Conservation (phyloP, 2,113 vertebrate species). For the Oncorhynchus masou region DNA sequence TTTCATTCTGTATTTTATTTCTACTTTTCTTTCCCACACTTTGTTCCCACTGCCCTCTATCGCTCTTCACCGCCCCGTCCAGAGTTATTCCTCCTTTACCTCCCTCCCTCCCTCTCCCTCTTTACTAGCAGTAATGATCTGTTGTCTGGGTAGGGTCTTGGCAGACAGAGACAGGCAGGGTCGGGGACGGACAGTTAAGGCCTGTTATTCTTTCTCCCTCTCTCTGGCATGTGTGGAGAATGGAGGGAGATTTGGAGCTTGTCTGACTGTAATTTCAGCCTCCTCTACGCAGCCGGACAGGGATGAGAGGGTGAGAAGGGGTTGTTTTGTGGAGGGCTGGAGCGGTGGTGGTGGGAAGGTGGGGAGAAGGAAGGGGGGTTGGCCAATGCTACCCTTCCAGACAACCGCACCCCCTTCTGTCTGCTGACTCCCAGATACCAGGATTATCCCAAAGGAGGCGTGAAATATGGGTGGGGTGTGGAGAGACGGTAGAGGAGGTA, state of each 20-base stretch:
- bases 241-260: constrained; percentile 52
- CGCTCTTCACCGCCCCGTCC: background rate
- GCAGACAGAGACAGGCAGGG: constrained; percentile 17
- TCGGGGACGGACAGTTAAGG: constrained; percentile 38
- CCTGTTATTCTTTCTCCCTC: constrained; percentile 68
- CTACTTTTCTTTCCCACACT: background rate
- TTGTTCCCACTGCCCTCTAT: background rate
- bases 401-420: background rate
- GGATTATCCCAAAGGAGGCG: constrained; percentile 5
- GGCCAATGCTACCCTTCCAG: background rate
- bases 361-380: background rate
- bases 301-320: constrained; percentile 29
- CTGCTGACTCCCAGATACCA: background rate
- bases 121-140: constrained; percentile 55
- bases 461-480: constrained; percentile 13
- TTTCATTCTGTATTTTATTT: constrained; percentile 8
- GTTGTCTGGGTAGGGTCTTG: constrained; percentile 24
- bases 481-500: too few species aligned
- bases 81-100: too few species aligned
- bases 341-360: background rate
- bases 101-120: constrained; percentile 22
- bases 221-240: constrained; percentile 68
- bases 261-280: constrained; percentile 62
- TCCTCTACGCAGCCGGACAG: constrained; percentile 8
- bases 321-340: constrained; percentile 9